A percentile compares a stretch with the other conserved stretches of the same genome.
phyloP scores from a whole-genome alignment of 2,113 vertebrate genomes.

The Salminus brasiliensis region DNA sequence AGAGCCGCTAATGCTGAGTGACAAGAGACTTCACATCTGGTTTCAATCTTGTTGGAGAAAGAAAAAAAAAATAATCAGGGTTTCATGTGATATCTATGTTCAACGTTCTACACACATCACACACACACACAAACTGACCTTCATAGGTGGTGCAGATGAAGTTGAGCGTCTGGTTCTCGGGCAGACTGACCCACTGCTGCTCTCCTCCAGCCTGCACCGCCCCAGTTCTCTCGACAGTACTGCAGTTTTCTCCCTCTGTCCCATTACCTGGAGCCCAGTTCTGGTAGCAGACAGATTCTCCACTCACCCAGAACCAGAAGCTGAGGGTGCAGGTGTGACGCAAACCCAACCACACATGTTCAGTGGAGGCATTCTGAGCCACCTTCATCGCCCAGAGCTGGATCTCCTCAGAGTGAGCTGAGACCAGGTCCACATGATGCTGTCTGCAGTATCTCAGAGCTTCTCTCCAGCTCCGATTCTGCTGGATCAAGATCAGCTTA shows the following conservation, averaged over 20 bases:
- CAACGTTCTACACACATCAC: too few species aligned
- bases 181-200: neutral
- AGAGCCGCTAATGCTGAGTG: too few species aligned
- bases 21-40: too few species aligned
- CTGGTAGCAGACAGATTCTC: neutral
- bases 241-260: neutral
- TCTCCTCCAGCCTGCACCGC: neutral
- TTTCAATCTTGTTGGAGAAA: too few species aligned
- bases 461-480: slow-evolving; percentile 9
- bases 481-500: neutral
- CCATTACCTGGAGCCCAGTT: neutral
- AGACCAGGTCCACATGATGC: neutral
- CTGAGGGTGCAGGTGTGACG: neutral
- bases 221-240: neutral
- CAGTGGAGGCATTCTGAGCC: neutral
- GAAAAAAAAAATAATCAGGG: too few species aligned
- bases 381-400: neutral
- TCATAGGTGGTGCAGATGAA: too few species aligned
- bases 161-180: neutral
- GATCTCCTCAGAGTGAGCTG: neutral
- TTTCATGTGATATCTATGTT: too few species aligned
- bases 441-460: slow-evolving; percentile 9
- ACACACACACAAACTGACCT: too few species aligned
- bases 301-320: neutral
- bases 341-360: neutral